Percentiles rank a stretch among this genome's conserved stretches.
These are phyloP conservation scores for Siphamia tubifer DNA, from an alignment of 2,113 vertebrate species.

Conservation along the genomic window DNA sequence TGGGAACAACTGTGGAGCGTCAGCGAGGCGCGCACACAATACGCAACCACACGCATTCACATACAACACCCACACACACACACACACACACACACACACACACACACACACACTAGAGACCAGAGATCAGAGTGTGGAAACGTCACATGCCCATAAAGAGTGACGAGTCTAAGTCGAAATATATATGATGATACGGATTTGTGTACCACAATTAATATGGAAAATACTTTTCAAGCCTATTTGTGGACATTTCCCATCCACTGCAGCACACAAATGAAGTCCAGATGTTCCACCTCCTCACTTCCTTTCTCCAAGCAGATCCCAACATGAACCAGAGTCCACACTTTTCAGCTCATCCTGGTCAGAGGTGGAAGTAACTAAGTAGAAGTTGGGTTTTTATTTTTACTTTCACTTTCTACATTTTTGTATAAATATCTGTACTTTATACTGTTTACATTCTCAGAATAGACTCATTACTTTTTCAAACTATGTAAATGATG, in stretches of 20 bases:
- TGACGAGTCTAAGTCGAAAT: not conserved
- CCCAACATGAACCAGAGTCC: conserved; percentile 40
- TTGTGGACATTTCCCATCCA: conserved; percentile 42
- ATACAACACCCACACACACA: conserved; percentile 1
- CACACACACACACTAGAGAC: too few relatives aligned
- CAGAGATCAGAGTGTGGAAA: conserved; percentile 2
- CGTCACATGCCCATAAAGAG: conserved; percentile 28
- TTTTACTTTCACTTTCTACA: too few relatives aligned
- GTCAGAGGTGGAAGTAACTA: too few relatives aligned
- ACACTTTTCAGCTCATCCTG: conserved; percentile 22
- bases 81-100: conserved; percentile 13
- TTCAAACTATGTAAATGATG: too few relatives aligned
- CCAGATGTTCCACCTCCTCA: conserved; percentile 81
- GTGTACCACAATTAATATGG: conserved; percentile 33
- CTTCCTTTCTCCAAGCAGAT: conserved; percentile 60
- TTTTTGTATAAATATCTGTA: too few relatives aligned
- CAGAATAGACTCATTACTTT: too few relatives aligned
- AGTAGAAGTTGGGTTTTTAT: too few relatives aligned
- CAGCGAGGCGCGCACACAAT: conserved; percentile 44
- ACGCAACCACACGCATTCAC: not conserved
- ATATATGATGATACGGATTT: not conserved
- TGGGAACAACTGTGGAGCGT: conserved; percentile 58
- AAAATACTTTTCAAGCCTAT: conserved; percentile 32
- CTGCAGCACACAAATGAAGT: conserved; percentile 68
- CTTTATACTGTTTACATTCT: too few relatives aligned